Evolutionary conservation across 2,888 invertebrate genomes (phyloP).

Genomic region (Parnassius smintheus): DNA sequence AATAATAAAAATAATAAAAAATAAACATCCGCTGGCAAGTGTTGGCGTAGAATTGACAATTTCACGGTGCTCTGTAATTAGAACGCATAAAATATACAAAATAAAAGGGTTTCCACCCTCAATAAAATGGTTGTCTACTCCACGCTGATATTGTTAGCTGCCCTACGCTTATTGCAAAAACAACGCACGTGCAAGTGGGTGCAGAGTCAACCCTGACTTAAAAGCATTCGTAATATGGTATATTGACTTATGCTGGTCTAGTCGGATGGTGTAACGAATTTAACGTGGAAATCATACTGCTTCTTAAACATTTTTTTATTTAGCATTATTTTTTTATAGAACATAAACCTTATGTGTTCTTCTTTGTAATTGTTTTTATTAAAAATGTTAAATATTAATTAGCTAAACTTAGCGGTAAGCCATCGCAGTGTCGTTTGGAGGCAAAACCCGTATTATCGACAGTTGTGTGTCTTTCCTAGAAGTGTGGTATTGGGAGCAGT

Average conservation of each 20-base stretch:
- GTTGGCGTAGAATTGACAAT: slow-evolving; percentile 13
- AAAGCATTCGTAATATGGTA: slow-evolving; percentile 47
- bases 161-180: slow-evolving; percentile 1
- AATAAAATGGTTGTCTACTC: slow-evolving; percentile 13
- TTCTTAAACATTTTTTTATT: no score
- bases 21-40: slow-evolving; percentile 9
- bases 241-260: slow-evolving; percentile 45
- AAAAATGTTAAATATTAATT: no score
- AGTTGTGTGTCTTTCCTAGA: no score
- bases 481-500: no score
- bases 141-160: slow-evolving; percentile 12
- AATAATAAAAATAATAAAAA: slow-evolving; percentile 1
- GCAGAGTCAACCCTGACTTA: slow-evolving; percentile 35
- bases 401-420: no score
- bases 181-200: slow-evolving; percentile 32
- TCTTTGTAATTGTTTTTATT: no score
- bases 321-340: no score
- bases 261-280: slow-evolving; percentile 16
- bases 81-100: slow-evolving; percentile 10
- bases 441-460: no score
- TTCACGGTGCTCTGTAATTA: slow-evolving; percentile 25
- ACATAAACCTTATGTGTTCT: no score
- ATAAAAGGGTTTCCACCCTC: slow-evolving; percentile 22
- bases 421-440: no score
- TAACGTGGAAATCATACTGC: neutral